These are phyloP conservation scores for Littorina saxatilis DNA, from an alignment of 1,140 invertebrate genomes.

Conservation along the genomic window DNA sequence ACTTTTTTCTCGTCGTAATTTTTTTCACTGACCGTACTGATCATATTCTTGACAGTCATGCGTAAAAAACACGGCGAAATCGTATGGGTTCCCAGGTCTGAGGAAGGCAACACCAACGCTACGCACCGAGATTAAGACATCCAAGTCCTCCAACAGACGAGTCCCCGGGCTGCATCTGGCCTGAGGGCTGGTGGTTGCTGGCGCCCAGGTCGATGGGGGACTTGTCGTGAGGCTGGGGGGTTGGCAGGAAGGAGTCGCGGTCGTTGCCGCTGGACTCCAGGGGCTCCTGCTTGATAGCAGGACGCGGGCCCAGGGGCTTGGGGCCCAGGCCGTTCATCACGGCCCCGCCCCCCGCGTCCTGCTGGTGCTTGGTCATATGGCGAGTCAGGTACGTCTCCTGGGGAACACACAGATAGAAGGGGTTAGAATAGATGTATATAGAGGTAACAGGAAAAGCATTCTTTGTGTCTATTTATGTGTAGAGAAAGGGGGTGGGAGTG, in stretches of 20 bases:
- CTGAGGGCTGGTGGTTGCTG: not conserved
- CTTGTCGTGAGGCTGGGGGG: conserved; percentile 71
- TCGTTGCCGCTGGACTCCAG: conserved; percentile 59
- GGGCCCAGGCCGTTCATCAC: conserved; percentile 41
- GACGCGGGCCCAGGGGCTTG: conserved; percentile 24
- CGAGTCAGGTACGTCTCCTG: conserved; percentile 97
- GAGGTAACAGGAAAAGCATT: no score
- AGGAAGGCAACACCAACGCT: no score
- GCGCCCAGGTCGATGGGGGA: conserved; percentile 63
- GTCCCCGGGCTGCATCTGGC: not conserved
- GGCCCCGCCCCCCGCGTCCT: conserved; percentile 65
- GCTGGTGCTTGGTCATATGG: conserved; percentile 97
- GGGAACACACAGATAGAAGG: not conserved
- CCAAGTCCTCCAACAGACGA: not conserved
- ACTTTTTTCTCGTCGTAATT: no score
- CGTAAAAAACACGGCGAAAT: no score
- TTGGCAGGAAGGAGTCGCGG: conserved; percentile 44
- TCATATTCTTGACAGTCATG: no score
- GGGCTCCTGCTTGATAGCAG: conserved; percentile 71
- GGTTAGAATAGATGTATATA: no score
- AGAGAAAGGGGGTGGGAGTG: no score
- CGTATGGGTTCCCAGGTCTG: no score
- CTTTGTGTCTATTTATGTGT: no score
- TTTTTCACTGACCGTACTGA: no score
- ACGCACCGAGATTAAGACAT: no score